phyloP scores from a whole-genome alignment of 2,797 vertebrate genomes.

The Knipowitschia caucasica region DNA sequence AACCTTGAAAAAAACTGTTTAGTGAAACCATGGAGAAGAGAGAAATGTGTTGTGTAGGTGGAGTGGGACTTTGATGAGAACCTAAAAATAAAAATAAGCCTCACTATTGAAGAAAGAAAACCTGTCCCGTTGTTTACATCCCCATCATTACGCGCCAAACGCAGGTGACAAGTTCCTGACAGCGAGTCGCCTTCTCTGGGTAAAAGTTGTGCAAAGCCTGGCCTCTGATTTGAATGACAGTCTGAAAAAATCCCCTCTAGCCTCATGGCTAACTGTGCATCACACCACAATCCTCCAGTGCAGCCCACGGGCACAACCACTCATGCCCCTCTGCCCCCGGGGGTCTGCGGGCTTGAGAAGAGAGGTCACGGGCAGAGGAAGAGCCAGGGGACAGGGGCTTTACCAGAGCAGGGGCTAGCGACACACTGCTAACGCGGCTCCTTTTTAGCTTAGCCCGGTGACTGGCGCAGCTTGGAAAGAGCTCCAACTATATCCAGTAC shows the following conservation, averaged over 20 bases:
- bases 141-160: conserved; percentile 10
- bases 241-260: conserved; percentile 8
- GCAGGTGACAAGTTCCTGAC: conserved; percentile 1
- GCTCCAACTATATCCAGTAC: conserved; percentile 46
- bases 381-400: conserved; percentile 8
- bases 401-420: conserved; percentile 34
- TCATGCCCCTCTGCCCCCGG: neutral
- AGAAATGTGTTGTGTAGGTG: neutral
- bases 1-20: conserved; percentile 2
- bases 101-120: neutral
- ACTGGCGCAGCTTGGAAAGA: conserved; percentile 56
- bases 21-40: neutral
- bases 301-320: neutral
- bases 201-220: conserved; percentile 19
- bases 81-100: conserved; percentile 1
- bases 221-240: conserved; percentile 26
- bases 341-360: neutral
- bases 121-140: conserved; percentile 2
- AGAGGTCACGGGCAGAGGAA: conserved; percentile 30
- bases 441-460: conserved; percentile 52
- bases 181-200: conserved; percentile 17
- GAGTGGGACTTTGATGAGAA: neutral
- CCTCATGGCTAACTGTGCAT: conserved; percentile 38
- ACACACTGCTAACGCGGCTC: conserved; percentile 42
- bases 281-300: conserved; percentile 23